Conservation (phyloP, 2,888 invertebrate genomes). For the Drosophila monieri region DNA sequence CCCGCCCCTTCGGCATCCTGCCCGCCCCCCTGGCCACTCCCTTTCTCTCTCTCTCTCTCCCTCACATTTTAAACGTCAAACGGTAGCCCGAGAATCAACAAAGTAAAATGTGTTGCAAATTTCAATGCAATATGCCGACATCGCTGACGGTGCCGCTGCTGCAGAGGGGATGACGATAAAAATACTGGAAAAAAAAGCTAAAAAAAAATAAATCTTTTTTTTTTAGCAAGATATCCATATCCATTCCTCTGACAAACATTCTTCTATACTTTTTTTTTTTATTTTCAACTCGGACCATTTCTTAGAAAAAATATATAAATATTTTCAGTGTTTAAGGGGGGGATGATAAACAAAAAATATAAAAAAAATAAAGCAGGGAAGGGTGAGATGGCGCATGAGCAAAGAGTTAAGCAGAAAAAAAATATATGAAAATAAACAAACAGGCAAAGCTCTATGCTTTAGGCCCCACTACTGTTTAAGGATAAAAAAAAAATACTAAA, state of each 20-base stretch:
- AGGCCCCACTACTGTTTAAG: slow-evolving; percentile 40
- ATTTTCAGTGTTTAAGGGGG: neutral
- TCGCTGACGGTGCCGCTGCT: slow-evolving; percentile 23
- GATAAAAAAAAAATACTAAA: slow-evolving; percentile 27
- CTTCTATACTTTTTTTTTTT: too few relatives aligned
- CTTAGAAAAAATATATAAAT: too few relatives aligned
- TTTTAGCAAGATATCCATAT: neutral
- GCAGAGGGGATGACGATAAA: slow-evolving; percentile 32
- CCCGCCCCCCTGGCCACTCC: slow-evolving; percentile 7
- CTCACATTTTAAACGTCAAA: slow-evolving; percentile 62
- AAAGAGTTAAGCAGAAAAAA: slow-evolving; percentile 56
- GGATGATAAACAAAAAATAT: slow-evolving; percentile 4
- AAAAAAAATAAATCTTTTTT: neutral
- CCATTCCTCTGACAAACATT: too few relatives aligned
- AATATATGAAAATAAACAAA: slow-evolving; percentile 72
- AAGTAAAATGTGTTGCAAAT: slow-evolving; percentile 77
- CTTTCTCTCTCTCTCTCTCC: neutral
- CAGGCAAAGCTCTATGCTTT: slow-evolving; percentile 42
- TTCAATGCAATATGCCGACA: slow-evolving; percentile 75
- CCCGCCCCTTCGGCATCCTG: slow-evolving; percentile 14
- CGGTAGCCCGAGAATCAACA: slow-evolving; percentile 70
- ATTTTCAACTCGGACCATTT: too few relatives aligned
- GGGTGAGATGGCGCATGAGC: slow-evolving; percentile 41
- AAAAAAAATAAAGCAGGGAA: neutral
- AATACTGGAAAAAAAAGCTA: slow-evolving; percentile 13